Conservation (phyloP, 37 sponge, comb jelly and placozoan species). For the Hormiphora californensis region DNA sequence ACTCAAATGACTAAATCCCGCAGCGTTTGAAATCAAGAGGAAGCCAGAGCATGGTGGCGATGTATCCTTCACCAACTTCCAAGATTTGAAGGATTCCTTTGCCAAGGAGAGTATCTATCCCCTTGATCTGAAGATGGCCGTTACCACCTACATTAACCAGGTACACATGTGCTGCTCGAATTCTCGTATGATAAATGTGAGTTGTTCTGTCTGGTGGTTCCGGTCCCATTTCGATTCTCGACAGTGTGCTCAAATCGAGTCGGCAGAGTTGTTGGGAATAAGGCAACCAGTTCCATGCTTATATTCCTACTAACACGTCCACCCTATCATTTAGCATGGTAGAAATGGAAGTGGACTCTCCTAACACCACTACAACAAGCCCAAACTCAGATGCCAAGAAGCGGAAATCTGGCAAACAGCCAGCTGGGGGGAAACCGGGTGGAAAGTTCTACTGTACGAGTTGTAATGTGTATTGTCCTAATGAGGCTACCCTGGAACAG, state of each 20-base stretch:
- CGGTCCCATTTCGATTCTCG: too few species aligned
- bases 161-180: too few species aligned
- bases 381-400: background rate
- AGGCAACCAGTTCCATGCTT: background rate
- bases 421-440: background rate
- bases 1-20: too few species aligned
- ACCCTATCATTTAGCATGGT: conserved; percentile 33
- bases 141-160: conserved; percentile 71
- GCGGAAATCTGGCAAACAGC: background rate
- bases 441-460: conserved; percentile 44
- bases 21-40: conserved; percentile 77
- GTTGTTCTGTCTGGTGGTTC: too few species aligned
- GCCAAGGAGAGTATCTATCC: conserved; percentile 73
- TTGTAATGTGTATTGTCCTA: conserved; percentile 42
- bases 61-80: conserved; percentile 62
- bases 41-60: conserved; percentile 77
- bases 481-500: conserved; percentile 31
- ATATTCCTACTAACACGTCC: background rate
- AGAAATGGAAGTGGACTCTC: background rate
- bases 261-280: too few species aligned
- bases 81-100: conserved; percentile 72
- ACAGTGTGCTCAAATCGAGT: too few species aligned
- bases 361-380: background rate
- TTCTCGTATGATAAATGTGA: too few species aligned
- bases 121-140: conserved; percentile 85